Evolutionary conservation across 1,140 invertebrate genomes (phyloP).

Genomic region (Babylonia areolata): DNA sequence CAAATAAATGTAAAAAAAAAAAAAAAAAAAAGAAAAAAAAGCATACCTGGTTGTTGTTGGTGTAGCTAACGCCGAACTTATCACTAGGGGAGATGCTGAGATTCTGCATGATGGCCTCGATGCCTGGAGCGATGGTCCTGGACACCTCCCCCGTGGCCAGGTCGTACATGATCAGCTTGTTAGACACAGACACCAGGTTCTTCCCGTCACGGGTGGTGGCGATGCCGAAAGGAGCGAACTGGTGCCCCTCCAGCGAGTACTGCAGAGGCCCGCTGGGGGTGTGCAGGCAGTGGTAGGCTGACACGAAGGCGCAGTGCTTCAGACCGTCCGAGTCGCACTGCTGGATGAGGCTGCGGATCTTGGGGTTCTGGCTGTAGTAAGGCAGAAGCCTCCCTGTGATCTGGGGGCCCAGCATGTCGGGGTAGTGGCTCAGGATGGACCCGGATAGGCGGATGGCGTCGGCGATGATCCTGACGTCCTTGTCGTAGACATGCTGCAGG

Average conservation of each 20-base stretch:
- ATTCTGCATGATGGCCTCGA: constrained; percentile 95
- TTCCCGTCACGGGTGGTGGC: constrained; percentile 93
- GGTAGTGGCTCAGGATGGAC: constrained; percentile 85
- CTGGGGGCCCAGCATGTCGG: constrained; percentile 97
- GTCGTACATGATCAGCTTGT: constrained; percentile 98
- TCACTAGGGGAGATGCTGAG: constrained; percentile 96
- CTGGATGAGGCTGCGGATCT: constrained; percentile 88
- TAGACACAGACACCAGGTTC: constrained; percentile 97
- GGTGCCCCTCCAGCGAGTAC: constrained; percentile 98
- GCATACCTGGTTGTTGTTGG: constrained; percentile 91
- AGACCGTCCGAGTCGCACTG: constrained; percentile 91
- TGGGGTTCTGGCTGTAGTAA: constrained; percentile 75
- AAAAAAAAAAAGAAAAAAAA: too few relatives aligned
- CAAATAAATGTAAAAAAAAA: too few relatives aligned
- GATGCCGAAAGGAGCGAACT: constrained; percentile 97
- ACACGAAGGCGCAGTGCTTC: constrained; percentile 91
- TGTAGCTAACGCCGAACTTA: constrained; percentile 95
- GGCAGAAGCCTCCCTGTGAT: constrained; percentile 94
- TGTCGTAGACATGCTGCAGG: constrained; percentile 84
- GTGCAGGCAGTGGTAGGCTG: constrained; percentile 95
- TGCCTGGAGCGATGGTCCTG: constrained; percentile 87
- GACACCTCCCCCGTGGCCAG: constrained; percentile 77
- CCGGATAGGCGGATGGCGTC: constrained; percentile 91
- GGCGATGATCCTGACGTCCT: constrained; percentile 94
- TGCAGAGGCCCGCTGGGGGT: constrained; percentile 98